A percentile compares a stretch with the other conserved stretches of the same genome.
Evolutionary conservation across 2,888 invertebrate genomes (phyloP).

Genomic region (Brenthis daphne): DNA sequence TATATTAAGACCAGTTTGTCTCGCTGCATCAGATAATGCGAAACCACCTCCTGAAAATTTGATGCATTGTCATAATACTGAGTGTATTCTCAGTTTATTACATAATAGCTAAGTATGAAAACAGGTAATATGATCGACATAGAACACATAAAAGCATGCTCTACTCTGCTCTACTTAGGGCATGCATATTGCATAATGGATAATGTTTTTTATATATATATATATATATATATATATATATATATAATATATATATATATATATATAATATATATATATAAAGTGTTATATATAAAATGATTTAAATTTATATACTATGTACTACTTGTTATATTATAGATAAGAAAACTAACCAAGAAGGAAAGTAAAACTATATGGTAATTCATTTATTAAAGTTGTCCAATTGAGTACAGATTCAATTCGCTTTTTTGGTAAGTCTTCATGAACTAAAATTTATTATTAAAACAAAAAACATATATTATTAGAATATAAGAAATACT

Average conservation of each 20-base stretch:
- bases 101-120: no score
- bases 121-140: no score
- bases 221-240: no score
- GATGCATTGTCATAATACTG: not conserved
- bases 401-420: slow-evolving; percentile 55
- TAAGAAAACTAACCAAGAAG: slow-evolving; percentile 56
- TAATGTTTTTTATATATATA: no score
- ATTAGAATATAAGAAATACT: not conserved
- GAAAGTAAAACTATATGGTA: slow-evolving; percentile 67
- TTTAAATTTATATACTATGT: no score
- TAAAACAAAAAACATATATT: not conserved
- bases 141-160: no score
- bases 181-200: no score
- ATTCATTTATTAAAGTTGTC: slow-evolving; percentile 46
- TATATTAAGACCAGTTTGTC: slow-evolving; percentile 54
- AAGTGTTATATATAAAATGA: no score
- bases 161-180: no score
- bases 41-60: slow-evolving; percentile 61
- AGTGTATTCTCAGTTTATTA: not conserved
- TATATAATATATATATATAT: no score
- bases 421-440: slow-evolving; percentile 55
- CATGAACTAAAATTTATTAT: slow-evolving; percentile 49
- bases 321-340: no score
- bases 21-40: slow-evolving; percentile 57
- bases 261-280: no score